phyloP scores from a whole-genome alignment of 2,888 invertebrate genomes.

The Cloeon dipterum region DNA sequence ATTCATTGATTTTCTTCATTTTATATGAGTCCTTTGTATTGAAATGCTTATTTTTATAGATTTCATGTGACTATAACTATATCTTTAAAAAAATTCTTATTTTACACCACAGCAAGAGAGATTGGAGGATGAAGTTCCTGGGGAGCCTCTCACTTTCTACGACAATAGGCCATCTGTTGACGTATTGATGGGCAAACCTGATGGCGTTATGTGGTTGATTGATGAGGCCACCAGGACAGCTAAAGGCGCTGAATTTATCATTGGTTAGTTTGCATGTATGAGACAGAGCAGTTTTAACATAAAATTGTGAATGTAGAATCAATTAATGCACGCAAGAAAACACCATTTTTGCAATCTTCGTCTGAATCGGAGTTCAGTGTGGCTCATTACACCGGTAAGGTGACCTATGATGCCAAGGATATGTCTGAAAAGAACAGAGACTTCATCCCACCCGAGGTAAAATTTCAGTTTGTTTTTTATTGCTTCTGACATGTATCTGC shows the following conservation, averaged over 20 bases:
- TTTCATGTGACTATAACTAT: too few relatives aligned
- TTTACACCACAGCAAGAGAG: constrained; percentile 30
- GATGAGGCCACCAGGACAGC: constrained; percentile 66
- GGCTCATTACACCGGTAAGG: constrained; percentile 76
- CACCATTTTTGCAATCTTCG: constrained; percentile 8
- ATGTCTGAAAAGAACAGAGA: constrained; percentile 80
- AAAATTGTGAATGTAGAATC: background rate
- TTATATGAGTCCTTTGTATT: too few relatives aligned
- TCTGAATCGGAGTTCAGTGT: constrained; percentile 44
- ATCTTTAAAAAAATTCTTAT: too few relatives aligned
- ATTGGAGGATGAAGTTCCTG: constrained; percentile 53
- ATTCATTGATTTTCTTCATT: too few relatives aligned
- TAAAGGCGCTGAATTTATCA: constrained; percentile 43
- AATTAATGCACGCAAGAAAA: background rate
- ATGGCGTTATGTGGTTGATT: constrained; percentile 60
- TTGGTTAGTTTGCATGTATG: constrained; percentile 27
- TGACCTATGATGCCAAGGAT: constrained; percentile 59
- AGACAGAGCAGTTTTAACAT: background rate
- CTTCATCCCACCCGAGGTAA: constrained; percentile 73
- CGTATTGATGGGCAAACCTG: constrained; percentile 60
- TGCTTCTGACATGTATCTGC: too few relatives aligned
- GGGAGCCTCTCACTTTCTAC: constrained; percentile 50
- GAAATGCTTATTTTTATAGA: too few relatives aligned
- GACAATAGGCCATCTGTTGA: constrained; percentile 77
- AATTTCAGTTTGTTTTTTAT: constrained; percentile 34